Evolutionary conservation across 1,140 invertebrate genomes (phyloP), one percentile per base, ranked within the genome.

Genomic region (Pachypeltis micranthus): DNA sequence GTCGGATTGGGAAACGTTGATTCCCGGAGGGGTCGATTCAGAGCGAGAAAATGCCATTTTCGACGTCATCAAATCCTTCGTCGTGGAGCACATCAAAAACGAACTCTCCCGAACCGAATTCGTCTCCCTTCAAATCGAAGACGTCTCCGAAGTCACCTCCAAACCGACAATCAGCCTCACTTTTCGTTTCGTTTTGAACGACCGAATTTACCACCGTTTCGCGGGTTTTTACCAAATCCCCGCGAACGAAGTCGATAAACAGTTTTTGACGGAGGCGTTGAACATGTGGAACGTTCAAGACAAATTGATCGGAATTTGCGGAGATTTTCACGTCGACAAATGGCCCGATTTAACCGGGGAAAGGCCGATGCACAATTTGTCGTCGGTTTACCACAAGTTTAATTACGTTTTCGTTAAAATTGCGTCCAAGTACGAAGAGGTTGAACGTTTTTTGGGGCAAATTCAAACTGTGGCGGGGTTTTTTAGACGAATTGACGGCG

Each of bases 331-430:
- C 47, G 4, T 3, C 47, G 47, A 51, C 7, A 51, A 21, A 21
- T 10, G 12, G 4, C 47, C 47, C 12, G 23, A 10, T 10, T 21
- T 21, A 4, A 21, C 23, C 23, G 12, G 12, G 4, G 47, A 51
- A 4, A 10, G 47, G 47, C 47, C 47, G 47, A 10, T 51, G 12
- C 23, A 16, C 21, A 51, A 51, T 21, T 10, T 51, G 7, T 14
- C 19, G 7, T 51, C 47, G 21, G 19, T 21, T 7, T 4, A 51
- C 23, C 19, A 51, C 47, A 7, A 21, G 47, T 10, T 51, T 4
- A 51, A 51, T 51, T 51, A 51, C 47, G 47, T 51, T 21, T 4
- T 51, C 47, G 47, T 51, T 21, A 51, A 51, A 51, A 51, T 51
- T 4, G 47, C 47, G 7, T 51, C 21, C 12, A 21, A 16, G 12